Base-by-base conservation (phyloP, 2,888 invertebrate species). In the Sisyra terminalis region DNA sequence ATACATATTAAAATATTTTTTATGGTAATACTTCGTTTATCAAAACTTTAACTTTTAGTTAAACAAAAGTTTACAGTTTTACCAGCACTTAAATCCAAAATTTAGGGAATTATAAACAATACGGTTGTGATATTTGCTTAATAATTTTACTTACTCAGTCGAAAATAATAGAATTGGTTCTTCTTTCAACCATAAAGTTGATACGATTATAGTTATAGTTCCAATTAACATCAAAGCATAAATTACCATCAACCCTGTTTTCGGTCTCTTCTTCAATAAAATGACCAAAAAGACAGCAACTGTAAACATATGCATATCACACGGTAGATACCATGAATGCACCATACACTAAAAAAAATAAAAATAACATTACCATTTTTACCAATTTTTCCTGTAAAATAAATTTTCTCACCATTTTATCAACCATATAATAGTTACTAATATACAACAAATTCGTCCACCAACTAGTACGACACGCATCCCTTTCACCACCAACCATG, bases 241-340 rank as follows among this genome's bases (percentile, higher is more conserved):
- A 3, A 66, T 57, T 5, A 63, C 48, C n/a, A 55, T 47, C 9
- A 67, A 45, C 1, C 70, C 71, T 0, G 64, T 24, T 10, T 53
- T 56, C 0, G 62, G 64, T 5, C 55, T 52, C 9, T 56, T 60
- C 35, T 60, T 62, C 50, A 71, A 65, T 9, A 71, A 39, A 48
- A 63, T 55, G 50, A 64, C 67, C 11, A 69, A 49, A 13, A 68
- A 52, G n/a, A 71, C 56, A 0, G 70, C 69, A 11, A 76, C 54
- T 38, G 73, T 58, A 57, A 75, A 77, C 59, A 69, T 74, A 55
- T 80, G 79, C 59, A 78, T 76, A 57, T 80, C 80, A 46, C 75
- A 75, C 0, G 80, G 73, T 30, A 79, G 66, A 57, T 77, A 78
- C 80, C 80, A 80, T 1, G 75, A 69, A 46, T 72, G 67, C 1